Evolutionary conservation across 2,797 vertebrate genomes (phyloP).

Genomic region (Arctocebus calabarensis): DNA sequence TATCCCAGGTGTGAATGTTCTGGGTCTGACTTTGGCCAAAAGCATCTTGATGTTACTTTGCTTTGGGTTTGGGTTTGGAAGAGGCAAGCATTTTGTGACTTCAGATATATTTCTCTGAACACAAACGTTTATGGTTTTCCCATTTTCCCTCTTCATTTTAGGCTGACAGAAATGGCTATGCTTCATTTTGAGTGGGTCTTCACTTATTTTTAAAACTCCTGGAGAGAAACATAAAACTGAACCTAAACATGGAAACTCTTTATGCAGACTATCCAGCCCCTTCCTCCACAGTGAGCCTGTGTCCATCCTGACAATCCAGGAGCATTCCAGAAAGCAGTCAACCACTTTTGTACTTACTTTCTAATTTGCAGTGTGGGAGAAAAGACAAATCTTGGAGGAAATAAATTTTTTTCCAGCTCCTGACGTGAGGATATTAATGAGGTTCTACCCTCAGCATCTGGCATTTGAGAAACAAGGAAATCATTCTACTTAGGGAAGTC

Average conservation of each 20-base stretch:
- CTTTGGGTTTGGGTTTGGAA: background rate
- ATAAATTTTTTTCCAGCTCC: background rate
- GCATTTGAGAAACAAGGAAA: background rate
- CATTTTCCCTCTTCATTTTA: background rate
- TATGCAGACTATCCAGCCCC: background rate
- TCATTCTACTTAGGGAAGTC: background rate
- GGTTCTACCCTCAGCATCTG: background rate
- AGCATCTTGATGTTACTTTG: background rate
- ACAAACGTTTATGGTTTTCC: background rate
- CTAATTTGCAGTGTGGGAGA: background rate
- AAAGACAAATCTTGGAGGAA: background rate
- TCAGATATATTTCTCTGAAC: background rate
- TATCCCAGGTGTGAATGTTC: background rate
- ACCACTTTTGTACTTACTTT: background rate
- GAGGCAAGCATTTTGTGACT: background rate
- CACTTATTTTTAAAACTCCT: background rate
- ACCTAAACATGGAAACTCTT: background rate
- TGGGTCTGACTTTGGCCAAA: background rate
- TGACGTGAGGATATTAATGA: background rate
- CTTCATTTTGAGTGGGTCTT: background rate
- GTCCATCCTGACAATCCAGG: background rate
- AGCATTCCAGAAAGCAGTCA: background rate
- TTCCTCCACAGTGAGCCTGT: background rate
- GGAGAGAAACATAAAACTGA: slow-evolving; percentile 28
- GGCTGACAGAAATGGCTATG: background rate